phyloP scores from a whole-genome alignment of 2,113 vertebrate genomes.

The Apteryx owenii region DNA sequence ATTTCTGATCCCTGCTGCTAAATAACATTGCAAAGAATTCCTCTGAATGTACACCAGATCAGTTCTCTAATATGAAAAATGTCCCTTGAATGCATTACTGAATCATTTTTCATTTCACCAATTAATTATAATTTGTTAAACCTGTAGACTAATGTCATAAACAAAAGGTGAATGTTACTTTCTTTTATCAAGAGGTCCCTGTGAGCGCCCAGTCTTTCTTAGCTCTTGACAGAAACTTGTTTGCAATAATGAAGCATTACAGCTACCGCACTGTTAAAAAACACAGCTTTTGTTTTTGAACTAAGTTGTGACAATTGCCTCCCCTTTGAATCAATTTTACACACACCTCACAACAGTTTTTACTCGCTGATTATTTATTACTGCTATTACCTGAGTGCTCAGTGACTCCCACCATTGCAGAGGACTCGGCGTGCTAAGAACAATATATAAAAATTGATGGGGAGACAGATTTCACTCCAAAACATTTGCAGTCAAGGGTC shows the following conservation, averaged over 20 bases:
- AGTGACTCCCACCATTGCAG: neutral
- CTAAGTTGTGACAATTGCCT: constrained; percentile 14
- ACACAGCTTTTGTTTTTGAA: neutral
- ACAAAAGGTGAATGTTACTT: constrained; percentile 35
- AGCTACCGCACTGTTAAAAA: neutral
- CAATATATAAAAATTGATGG: neutral
- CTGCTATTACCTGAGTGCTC: neutral
- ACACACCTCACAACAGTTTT: neutral
- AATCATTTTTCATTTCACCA: constrained; percentile 46
- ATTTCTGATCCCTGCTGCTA: constrained; percentile 66
- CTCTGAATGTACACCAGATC: constrained; percentile 31
- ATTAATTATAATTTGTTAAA: constrained; percentile 63
- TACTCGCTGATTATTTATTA: neutral
- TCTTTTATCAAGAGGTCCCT: neutral
- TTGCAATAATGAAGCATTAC: constrained; percentile 4
- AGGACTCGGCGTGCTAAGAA: neutral
- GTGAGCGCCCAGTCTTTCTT: neutral
- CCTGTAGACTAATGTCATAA: constrained; percentile 2
- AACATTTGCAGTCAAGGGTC: fast-evolving
- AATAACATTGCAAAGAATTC: constrained; percentile 47
- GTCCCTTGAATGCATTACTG: constrained; percentile 42
- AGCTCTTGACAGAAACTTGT: constrained; percentile 31
- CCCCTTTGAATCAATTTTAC: constrained; percentile 23
- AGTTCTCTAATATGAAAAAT: constrained; percentile 44
- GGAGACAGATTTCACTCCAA: neutral